These are phyloP conservation scores for Aphaenogaster floridana DNA, from an alignment of 1,140 invertebrate genomes.

Conservation along the genomic window DNA sequence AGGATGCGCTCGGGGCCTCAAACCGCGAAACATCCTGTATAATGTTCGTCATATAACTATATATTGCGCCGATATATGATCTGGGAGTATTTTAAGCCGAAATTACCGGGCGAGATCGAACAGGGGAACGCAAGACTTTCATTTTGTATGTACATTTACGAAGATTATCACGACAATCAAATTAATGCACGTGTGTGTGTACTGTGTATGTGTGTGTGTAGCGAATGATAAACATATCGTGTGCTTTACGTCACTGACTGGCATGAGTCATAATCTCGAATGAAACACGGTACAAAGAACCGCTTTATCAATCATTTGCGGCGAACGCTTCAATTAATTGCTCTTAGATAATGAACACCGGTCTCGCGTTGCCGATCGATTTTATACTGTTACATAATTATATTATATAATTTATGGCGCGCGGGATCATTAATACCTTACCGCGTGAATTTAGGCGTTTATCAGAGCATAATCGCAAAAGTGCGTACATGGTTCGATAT, in stretches of 20 bases:
- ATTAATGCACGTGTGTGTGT: neutral
- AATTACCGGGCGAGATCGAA: neutral
- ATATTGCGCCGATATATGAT: neutral
- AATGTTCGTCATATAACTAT: neutral
- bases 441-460: neutral
- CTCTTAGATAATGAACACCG: neutral
- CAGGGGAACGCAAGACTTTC: neutral
- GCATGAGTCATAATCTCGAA: constrained; percentile 26
- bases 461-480: neutral
- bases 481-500: neutral
- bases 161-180: neutral
- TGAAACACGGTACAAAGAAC: constrained; percentile 35
- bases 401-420: too few relatives aligned
- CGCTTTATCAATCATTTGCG: constrained; percentile 6
- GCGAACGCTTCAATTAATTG: neutral
- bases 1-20: neutral
- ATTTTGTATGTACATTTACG: neutral
- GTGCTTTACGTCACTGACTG: constrained; percentile 30
- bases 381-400: neutral
- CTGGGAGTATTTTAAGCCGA: constrained; percentile 9
- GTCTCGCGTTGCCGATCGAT: neutral
- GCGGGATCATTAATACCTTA: neutral
- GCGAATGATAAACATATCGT: constrained; percentile 14
- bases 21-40: neutral
- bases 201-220: neutral